Conservation (phyloP, 2,113 vertebrate species). For the Tychaedon coryphoeus region DNA sequence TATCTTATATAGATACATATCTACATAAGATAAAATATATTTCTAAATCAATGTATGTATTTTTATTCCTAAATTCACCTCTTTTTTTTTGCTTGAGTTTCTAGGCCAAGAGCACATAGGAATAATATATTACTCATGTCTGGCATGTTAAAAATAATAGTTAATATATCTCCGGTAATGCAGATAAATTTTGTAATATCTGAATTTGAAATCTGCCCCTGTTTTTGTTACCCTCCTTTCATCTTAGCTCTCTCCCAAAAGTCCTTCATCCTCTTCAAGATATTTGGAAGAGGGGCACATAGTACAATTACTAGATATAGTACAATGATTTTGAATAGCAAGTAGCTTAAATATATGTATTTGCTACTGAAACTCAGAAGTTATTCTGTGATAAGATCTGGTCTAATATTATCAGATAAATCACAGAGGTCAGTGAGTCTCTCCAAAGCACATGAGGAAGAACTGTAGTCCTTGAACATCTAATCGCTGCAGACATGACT, state of each 20-base stretch:
- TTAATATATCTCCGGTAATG: background rate
- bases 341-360: background rate
- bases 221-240: background rate
- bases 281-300: background rate
- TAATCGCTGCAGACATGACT: background rate
- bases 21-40: no score
- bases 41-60: background rate
- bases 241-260: background rate
- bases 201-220: background rate
- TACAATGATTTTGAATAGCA: background rate
- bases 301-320: background rate
- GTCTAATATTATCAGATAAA: background rate
- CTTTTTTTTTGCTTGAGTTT: background rate
- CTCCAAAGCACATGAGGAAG: background rate
- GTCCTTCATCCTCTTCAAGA: background rate
- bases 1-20: background rate
- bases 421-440: background rate
- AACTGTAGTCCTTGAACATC: background rate
- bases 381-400: background rate
- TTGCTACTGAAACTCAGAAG: background rate
- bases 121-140: background rate
- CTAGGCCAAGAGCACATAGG: background rate
- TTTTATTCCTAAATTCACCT: background rate
- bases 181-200: background rate
- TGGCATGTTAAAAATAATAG: background rate